Evolutionary conservation across 2,888 invertebrate genomes (phyloP), one percentile per base, ranked within the genome.

Genomic region (Drosophila niveifrons): DNA sequence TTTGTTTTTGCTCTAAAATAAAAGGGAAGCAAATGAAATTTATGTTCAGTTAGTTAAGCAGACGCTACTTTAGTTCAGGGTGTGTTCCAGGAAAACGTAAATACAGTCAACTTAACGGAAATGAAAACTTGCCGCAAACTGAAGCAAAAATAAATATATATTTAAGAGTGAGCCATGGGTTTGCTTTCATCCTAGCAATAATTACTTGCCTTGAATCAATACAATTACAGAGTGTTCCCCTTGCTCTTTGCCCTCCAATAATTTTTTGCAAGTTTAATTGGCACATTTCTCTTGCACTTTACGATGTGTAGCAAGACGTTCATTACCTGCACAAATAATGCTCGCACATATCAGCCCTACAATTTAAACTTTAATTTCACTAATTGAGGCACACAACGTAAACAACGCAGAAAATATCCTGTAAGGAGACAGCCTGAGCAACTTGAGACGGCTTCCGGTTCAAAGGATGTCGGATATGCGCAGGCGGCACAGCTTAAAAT

Each of bases 31-130:
- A 76, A 71, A 80, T 61, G 62, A 57, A 71, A 65, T 56, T 66
- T 47, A 66, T 66, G 63, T 63, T 66, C 57, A 68, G 61, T 66
- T 75, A 75, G 75, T 75, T 75, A 66, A 39, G 47, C 66, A 74
- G 61, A 57, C 64, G 72, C 50, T 62, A 58, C 57, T 62, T 74
- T 23, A 31, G 36, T 9, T 2, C 17, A 15, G 28, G 44, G 51
- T 51, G 63, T 68, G 64, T 67, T 31, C 44, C 44, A 53, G 61
- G 62, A 46, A 48, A 29, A 23, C 23, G 44, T 53, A 61, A 48
- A 53, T 61, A 61, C 7, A 51, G 29, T 2, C 29, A 41, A 48
- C 43, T 11, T 39, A 39, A 29, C 15, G 39, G 17, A 53, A 36
- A 53, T 46, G 29, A 46, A 53, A 47, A 23, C 41, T 23, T 23